phyloP scores from a whole-genome alignment of 2,888 invertebrate species.

The Cyclophora albipunctata region DNA sequence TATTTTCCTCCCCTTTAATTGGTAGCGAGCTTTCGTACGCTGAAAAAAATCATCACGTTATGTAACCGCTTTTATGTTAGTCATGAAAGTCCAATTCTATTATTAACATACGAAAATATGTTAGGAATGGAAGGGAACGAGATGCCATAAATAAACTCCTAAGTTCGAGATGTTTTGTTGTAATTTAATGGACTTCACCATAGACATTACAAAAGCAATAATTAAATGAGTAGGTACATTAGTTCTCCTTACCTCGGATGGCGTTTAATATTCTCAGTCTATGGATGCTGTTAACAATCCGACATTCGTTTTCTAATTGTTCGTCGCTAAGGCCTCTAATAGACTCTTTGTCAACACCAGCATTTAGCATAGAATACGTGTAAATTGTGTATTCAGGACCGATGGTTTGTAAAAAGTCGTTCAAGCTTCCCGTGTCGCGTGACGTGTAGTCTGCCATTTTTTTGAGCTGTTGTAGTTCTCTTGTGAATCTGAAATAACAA shows the following conservation, averaged over 20 bases:
- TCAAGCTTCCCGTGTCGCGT: conserved; percentile 92
- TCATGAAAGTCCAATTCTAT: conserved; percentile 7
- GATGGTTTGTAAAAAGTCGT: conserved; percentile 87
- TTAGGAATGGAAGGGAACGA: conserved; percentile 5
- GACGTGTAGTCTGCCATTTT: conserved; percentile 98
- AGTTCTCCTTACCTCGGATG: conserved; percentile 77
- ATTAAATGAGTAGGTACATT: no score
- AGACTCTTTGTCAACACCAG: conserved; percentile 94
- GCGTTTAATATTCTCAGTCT: conserved; percentile 91
- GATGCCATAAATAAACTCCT: conserved; percentile 10
- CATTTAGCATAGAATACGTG: conserved; percentile 96
- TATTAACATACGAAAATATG: conserved; percentile 11
- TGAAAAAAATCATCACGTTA: conserved; percentile 35
- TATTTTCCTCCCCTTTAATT: conserved; percentile 82
- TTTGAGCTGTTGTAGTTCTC: conserved; percentile 94
- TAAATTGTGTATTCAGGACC: conserved; percentile 95
- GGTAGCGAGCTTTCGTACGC: conserved; percentile 79
- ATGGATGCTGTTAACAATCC: conserved; percentile 96
- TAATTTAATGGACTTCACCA: no score
- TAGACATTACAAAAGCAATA: no score
- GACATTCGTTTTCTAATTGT: conserved; percentile 91
- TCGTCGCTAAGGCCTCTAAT: conserved; percentile 92
- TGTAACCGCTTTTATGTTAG: conserved; percentile 5
- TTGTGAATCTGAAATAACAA: conserved; percentile 81
- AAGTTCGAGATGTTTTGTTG: no score